A percentile compares a stretch with the other conserved stretches of the same genome.
Conservation (phyloP, 64 coral and sea anemone genomes). For the Pocillopora damicornis region DNA sequence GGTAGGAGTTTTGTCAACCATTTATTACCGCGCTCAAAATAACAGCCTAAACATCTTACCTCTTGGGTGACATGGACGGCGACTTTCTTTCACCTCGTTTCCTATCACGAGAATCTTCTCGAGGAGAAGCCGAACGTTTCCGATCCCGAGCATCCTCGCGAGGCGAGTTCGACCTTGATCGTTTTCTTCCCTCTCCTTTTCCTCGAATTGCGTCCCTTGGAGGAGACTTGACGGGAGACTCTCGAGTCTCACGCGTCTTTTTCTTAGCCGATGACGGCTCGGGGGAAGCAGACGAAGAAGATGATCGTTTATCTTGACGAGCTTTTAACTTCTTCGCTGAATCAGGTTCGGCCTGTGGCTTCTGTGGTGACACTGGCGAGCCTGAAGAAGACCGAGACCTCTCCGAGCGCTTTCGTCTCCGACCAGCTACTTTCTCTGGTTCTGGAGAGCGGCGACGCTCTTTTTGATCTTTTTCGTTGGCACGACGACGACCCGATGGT, state of each 20-base stretch:
- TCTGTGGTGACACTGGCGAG: slow-evolving; percentile 18
- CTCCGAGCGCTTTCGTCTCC: neutral
- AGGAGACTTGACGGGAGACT: slow-evolving; percentile 1
- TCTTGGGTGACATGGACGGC: slow-evolving; percentile 7
- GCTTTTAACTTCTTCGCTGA: slow-evolving; percentile 37
- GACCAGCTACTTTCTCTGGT: slow-evolving; percentile 33
- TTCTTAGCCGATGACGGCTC: slow-evolving; percentile 26
- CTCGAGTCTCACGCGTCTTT: slow-evolving; percentile 9
- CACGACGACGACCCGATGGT: neutral
- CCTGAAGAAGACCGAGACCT: slow-evolving; percentile 41
- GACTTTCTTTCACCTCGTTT: slow-evolving; percentile 17
- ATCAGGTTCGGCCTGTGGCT: slow-evolving; percentile 1
- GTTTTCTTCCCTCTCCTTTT: slow-evolving; percentile 7
- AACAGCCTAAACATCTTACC: neutral
- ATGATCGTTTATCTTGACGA: slow-evolving; percentile 29
- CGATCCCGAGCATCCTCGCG: neutral
- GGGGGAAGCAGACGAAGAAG: slow-evolving; percentile 51
- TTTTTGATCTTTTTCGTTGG: slow-evolving; percentile 5
- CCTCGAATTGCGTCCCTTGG: neutral
- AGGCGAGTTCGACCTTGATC: neutral
- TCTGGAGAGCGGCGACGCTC: slow-evolving; percentile 51
- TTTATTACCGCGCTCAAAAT: neutral
- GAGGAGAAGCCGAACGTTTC: neutral
- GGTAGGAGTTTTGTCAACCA: no score
- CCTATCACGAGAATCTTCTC: neutral